phyloP scores from a whole-genome alignment of 30 jellyfish, hydroid and myxozoan species.

The Haliclystus octoradiatus region DNA sequence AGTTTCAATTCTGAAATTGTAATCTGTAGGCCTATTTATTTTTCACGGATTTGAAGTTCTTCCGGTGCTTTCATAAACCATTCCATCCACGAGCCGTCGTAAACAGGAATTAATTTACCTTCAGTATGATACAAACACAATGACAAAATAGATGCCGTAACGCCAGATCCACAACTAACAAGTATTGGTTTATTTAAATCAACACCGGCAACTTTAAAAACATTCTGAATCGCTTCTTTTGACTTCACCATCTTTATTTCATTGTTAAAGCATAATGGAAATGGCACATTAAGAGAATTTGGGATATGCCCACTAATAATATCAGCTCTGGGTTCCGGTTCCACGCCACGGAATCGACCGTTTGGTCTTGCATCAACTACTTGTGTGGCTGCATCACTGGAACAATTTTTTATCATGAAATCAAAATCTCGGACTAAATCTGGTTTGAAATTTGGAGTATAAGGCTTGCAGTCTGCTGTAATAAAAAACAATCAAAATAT shows the following conservation, averaged over 20 bases:
- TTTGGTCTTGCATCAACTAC: constrained; percentile 84
- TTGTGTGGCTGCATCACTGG: constrained; percentile 23
- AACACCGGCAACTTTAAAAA: constrained; percentile 40
- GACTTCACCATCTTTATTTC: constrained; percentile 32
- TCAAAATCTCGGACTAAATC: constrained; percentile 45
- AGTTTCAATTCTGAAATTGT: no score
- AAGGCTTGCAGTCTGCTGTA: constrained; percentile 18
- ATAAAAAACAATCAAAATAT: neutral
- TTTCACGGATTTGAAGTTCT: constrained; percentile 29
- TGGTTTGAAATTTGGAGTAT: constrained; percentile 29
- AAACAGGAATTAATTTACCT: constrained; percentile 61
- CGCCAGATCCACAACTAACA: constrained; percentile 90
- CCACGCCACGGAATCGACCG: constrained; percentile 43
- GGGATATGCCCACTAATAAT: constrained; percentile 87
- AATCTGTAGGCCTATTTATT: no score
- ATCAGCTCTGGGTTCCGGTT: constrained; percentile 57
- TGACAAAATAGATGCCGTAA: constrained; percentile 69
- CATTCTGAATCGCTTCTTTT: constrained; percentile 16
- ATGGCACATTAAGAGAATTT: constrained; percentile 47
- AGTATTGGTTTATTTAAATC: constrained; percentile 33
- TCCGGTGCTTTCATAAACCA: constrained; percentile 60
- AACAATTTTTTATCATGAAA: constrained; percentile 21
- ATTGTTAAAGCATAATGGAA: constrained; percentile 18
- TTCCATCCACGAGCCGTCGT: constrained; percentile 94
- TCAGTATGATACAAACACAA: constrained; percentile 19